phyloP scores from a whole-genome alignment of 2,888 invertebrate species.

The Scaptomyza tumidula region DNA sequence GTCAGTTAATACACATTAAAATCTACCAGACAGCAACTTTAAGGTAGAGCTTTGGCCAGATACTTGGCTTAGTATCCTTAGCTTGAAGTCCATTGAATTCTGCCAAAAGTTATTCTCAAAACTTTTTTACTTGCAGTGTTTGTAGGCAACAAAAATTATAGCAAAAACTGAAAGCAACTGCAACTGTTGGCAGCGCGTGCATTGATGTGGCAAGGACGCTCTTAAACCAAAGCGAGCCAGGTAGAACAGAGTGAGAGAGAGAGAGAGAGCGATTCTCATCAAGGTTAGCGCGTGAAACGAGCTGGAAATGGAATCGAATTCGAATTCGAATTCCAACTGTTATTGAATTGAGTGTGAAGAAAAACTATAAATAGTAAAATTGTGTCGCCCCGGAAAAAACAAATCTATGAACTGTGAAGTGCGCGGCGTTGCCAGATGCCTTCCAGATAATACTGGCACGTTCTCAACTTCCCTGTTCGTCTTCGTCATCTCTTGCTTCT shows the following conservation, averaged over 20 bases:
- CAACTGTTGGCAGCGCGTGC: slow-evolving; percentile 33
- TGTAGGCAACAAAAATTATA: slow-evolving; percentile 19
- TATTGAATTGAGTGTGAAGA: slow-evolving; percentile 4
- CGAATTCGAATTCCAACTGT: slow-evolving; percentile 41
- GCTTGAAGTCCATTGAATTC: background rate
- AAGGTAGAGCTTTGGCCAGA: background rate
- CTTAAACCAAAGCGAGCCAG: slow-evolving; percentile 20
- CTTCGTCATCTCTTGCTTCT: background rate
- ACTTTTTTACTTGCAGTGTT: slow-evolving; percentile 24
- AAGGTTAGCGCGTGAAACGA: slow-evolving; percentile 46
- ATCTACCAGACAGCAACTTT: background rate
- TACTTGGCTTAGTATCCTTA: too few relatives aligned
- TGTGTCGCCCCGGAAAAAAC: background rate
- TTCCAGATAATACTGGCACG: too few relatives aligned
- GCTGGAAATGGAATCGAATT: slow-evolving; percentile 50
- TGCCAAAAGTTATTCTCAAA: background rate
- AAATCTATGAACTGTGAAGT: background rate
- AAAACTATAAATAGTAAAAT: too few relatives aligned
- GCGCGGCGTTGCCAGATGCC: too few relatives aligned
- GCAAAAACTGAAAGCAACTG: slow-evolving; percentile 12
- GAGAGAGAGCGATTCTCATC: slow-evolving; percentile 8
- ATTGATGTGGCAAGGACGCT: slow-evolving; percentile 59
- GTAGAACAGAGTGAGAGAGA: slow-evolving; percentile 10
- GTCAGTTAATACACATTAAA: background rate
- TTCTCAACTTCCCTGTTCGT: background rate